Evolutionary conservation across 2,113 vertebrate species (phyloP).

Genomic region (Lepus timidus): DNA sequence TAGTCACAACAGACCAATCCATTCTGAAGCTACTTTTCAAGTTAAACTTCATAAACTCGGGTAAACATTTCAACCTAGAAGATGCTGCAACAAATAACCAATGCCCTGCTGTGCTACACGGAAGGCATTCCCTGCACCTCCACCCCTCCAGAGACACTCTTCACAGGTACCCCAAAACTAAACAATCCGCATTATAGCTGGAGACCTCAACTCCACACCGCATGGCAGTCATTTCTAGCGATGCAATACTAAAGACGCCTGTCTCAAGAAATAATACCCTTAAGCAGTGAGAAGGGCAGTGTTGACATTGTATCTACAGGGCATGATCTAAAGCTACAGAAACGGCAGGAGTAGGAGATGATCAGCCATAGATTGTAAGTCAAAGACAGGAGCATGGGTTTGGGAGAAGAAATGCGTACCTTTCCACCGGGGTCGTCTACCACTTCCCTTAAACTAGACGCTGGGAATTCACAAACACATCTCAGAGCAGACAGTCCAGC

Average conservation of each 20-base stretch:
- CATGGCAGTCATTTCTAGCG: slow-evolving; percentile 39
- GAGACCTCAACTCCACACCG: background rate
- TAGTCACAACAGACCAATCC: slow-evolving; percentile 14
- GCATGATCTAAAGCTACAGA: background rate
- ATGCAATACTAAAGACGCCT: slow-evolving; percentile 39
- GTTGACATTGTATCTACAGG: background rate
- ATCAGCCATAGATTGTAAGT: background rate
- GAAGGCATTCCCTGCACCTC: background rate
- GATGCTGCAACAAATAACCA: background rate
- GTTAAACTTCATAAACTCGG: slow-evolving; percentile 46
- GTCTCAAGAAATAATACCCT: background rate
- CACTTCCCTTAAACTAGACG: slow-evolving; percentile 48
- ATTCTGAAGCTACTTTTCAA: slow-evolving; percentile 30
- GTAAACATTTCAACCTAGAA: slow-evolving; percentile 31
- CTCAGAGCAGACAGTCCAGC: slow-evolving; percentile 59
- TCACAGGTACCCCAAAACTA: background rate
- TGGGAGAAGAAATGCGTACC: background rate
- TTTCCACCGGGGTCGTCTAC: background rate
- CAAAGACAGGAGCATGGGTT: slow-evolving; percentile 35
- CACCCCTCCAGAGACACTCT: background rate
- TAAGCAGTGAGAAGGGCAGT: background rate
- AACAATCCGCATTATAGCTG: background rate
- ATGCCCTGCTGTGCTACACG: background rate
- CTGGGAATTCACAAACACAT: background rate
- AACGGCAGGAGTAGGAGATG: background rate